Evolutionary conservation across 2,797 vertebrate genomes (phyloP), one percentile per base, ranked within the genome.

Genomic region (Rhinatrema bivittatum): DNA sequence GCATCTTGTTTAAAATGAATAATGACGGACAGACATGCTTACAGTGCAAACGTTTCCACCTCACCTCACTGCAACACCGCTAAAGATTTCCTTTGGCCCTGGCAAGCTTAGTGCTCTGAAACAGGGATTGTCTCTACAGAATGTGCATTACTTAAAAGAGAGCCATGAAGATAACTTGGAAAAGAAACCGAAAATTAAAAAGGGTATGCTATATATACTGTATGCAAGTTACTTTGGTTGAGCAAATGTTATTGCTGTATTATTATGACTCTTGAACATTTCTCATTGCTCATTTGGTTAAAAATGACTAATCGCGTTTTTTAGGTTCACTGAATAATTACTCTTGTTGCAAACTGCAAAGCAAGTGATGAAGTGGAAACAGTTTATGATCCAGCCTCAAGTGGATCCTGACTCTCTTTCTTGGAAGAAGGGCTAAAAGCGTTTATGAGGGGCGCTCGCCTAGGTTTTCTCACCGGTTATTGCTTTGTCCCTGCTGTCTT

Each of bases 151-250:
- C n/a, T n/a, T n/a, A 45, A 43, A 11, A 9, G 33, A 45, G 33
- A 46, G 31, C 57, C 36, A 39, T 56, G 38, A 33, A 23, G 24
- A 35, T 51, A 52, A n/a, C 53, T 7, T 20, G 36, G 36, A 23
- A 29, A 28, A 55, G 50, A n/a, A 37, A 50, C 39, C 50, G 0
- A 50, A 53, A 56, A 56, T 56, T 62, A 62, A 44, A 50, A 48
- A 43, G n/a, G 56, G 68, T 65, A 64, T 47, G 67, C 38, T 56
- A 71, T 56, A 28, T 27, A 36, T 20, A 45, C 20, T 40, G 41
- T 32, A 42, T 3, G 52, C 35, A 42, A 46, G 29, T 34, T 44
- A 45, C 37, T 48, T 46, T 58, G 57, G 36, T 60, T 39, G 47
- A 48, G 46, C 36, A 46, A 49, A 50, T 27, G 20, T 47, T 55